Percentiles rank a stretch among this genome's conserved stretches.
These are phyloP conservation scores for Struthio camelus DNA, from an alignment of 2,113 vertebrate genomes.

Conservation along the genomic window DNA sequence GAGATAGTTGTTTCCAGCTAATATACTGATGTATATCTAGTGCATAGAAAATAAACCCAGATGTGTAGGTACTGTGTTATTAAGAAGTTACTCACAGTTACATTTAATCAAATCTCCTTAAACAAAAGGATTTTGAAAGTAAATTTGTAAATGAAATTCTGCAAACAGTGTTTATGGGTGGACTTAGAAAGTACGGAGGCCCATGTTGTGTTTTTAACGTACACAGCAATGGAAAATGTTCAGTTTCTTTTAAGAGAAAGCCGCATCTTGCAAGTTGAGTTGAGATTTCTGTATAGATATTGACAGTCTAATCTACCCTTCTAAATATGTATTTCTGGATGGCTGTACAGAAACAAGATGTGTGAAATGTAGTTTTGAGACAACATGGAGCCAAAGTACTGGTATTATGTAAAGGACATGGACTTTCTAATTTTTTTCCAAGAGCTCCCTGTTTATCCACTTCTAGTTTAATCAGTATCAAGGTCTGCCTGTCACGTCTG, in stretches of 20 bases:
- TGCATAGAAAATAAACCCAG: neutral
- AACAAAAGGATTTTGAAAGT: neutral
- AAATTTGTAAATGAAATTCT: constrained; percentile 6
- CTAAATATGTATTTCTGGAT: neutral
- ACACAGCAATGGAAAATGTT: neutral
- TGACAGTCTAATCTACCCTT: neutral
- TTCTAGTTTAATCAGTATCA: neutral
- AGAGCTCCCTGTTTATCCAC: neutral
- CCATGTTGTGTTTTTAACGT: neutral
- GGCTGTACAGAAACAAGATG: neutral
- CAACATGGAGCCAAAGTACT: neutral
- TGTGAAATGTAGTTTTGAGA: neutral
- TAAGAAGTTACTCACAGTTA: constrained; percentile 13
- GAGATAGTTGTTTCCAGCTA: constrained; percentile 27
- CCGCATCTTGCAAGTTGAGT: neutral
- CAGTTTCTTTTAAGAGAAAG: neutral
- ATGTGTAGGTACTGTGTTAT: neutral
- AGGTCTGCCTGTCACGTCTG: neutral
- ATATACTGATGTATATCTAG: constrained; percentile 25
- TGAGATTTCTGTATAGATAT: neutral
- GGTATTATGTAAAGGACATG: neutral
- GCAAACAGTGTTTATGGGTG: neutral
- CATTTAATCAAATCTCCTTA: constrained; percentile 23
- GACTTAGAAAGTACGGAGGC: neutral
- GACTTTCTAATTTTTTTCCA: neutral